Evolutionary conservation across 1,140 invertebrate species (phyloP), one percentile per base, ranked within the genome.

Genomic region (Monochamus saltuarius): DNA sequence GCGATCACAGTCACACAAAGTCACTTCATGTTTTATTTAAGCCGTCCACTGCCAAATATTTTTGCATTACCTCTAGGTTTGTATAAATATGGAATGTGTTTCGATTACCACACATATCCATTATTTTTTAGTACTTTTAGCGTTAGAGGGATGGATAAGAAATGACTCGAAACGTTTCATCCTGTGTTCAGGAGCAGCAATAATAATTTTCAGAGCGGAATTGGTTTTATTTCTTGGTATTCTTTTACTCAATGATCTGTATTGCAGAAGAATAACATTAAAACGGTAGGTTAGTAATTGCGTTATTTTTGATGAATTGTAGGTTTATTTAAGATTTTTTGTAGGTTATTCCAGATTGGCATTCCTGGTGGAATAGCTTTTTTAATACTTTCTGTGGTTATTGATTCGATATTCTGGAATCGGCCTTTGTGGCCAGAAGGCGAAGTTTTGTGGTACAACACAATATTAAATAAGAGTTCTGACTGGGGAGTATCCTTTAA

Each of bases 11-110:
- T 90, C 17, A 89, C 93, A 9, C 97, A 99, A 74, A 99, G 97
- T 79, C 97, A 99, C 80, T 97, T 98, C 72, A 89, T 98, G 83
- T 99, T 95, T 75, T 99, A 99, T 76, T 83, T 94, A 70, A 94
- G 91, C 61, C 83, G 98, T 53, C 87, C 96, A 16, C 82, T 99
- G 63, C 97, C 98, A 62, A 99, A 99, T 80, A 95, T 92, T 39
- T 92, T 99, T 84, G 95, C 92, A 35, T 76, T 99, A 65, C 89
- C 91, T 58, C 78, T 97, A 77, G 95, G 95, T 97, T 85, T 84
- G 46, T 53, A 0, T 51, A 64, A 50, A 56, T 9, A n/a, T 34
- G 35, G 59, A 3, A 2, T 19, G 19, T 19, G 9, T 54, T 22
- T 40, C 17, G 13, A 8, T 11, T 42, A 22, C 9, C 40, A 13